Base-by-base conservation (phyloP, 2,113 vertebrate genomes). In the Dromaius novaehollandiae region DNA sequence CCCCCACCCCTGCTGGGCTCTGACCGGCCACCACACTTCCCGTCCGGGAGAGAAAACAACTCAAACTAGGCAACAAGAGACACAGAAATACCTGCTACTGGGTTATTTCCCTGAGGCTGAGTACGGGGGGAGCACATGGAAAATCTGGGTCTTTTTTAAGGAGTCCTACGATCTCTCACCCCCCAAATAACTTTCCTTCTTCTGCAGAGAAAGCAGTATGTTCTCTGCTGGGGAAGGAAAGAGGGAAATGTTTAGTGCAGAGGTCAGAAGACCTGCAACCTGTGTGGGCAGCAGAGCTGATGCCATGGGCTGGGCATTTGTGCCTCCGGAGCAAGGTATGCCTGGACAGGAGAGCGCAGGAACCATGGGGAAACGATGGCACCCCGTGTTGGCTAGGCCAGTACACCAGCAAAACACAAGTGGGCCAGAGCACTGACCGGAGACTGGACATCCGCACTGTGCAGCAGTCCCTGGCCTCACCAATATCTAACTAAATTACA, bases 301-400 rank as follows among this genome's bases (percentile, higher is more conserved):
- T 32, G n/a, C 7, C 9, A 13, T n/a, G 0, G 3, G 26, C 15
- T 0, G 1, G 18, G 64, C 53, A 13, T 24, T 40, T 2, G 0
- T 14, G 22, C 22, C 42, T 11, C 80, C 5, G 0, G 34, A 40
- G 7, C 1, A 3, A 50, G 26, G 12, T 14, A 34, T 61, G 36
- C 10, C 40, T 8, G 0, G 0, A 7, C 0, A 6, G 44, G 32
- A 61, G 58, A 0, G 8, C 38, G n/a, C 42, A 19, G 40, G 28
- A 56, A 44, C 26, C n/a, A 8, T 3, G 6, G 19, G 51, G 42
- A 6, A 69, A 5, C 0, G 8, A 28, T 3, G 24, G 36, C 53
- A 51, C 8, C 1, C 28, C 68, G 40, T 40, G 7, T 19, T 2
- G 0, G 34, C 50, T 53, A 3, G 1, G 50, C n/a, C 6, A 5